These are phyloP conservation scores for Cyanoramphus novaezelandiae DNA, from an alignment of 2,113 vertebrate genomes.

Conservation along the genomic window DNA sequence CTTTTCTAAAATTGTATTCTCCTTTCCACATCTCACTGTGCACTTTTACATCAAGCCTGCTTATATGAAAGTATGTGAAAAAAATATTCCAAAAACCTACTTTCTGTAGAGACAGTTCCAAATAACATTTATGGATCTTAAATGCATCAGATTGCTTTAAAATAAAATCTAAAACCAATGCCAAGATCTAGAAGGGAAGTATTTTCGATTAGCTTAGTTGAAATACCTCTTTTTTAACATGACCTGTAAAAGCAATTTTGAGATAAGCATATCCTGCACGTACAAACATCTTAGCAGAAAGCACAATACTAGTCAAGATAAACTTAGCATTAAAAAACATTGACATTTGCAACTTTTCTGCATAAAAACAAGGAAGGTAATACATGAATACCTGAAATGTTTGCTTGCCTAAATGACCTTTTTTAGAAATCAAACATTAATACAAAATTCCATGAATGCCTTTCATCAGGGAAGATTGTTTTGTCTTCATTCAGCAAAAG, in stretches of 20 bases:
- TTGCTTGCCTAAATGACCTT: conserved; percentile 18
- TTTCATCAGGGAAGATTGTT: neutral
- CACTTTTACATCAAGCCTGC: neutral
- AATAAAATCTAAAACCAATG: neutral
- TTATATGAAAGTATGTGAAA: neutral
- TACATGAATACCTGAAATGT: conserved; percentile 25
- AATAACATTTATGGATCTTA: neutral
- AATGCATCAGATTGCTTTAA: neutral
- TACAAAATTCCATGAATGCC: neutral
- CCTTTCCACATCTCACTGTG: neutral
- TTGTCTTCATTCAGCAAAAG: conserved; percentile 6
- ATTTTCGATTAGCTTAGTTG: neutral
- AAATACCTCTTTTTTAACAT: conserved; percentile 8
- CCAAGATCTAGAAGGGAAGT: conserved; percentile 20
- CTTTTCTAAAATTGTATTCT: neutral
- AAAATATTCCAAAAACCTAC: neutral
- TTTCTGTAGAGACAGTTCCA: neutral
- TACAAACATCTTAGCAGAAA: conserved; percentile 18
- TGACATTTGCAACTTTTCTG: neutral
- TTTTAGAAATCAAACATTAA: neutral
- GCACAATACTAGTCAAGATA: neutral
- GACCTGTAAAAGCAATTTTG: conserved; percentile 39
- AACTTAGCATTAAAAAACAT: conserved; percentile 24
- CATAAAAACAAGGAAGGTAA: neutral
- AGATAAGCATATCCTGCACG: conserved; percentile 36